These are phyloP conservation scores for Petroica traversi DNA, from an alignment of 2,113 vertebrate genomes.

Conservation along the genomic window DNA sequence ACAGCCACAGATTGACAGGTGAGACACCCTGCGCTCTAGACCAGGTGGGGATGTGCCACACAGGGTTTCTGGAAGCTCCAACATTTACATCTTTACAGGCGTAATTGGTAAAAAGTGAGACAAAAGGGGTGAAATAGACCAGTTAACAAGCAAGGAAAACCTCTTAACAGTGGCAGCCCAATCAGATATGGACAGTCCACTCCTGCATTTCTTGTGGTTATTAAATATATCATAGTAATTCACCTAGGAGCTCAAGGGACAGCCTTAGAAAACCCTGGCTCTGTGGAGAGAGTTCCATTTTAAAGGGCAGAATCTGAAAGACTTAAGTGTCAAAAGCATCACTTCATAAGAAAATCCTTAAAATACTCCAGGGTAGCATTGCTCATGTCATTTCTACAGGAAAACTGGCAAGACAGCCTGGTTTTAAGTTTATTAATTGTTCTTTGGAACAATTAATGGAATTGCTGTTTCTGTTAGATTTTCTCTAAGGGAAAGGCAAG, in stretches of 20 bases:
- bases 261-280: background rate
- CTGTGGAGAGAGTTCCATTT: background rate
- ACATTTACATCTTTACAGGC: background rate
- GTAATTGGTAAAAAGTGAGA: background rate
- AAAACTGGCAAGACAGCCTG: background rate
- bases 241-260: background rate
- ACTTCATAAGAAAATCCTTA: background rate
- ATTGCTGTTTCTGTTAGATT: background rate
- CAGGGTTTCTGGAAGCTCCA: background rate
- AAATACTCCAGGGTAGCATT: background rate
- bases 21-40: rapidly evolving
- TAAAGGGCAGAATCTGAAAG: background rate
- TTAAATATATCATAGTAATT: background rate
- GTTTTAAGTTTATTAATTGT: background rate
- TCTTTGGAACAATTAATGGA: background rate
- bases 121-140: background rate
- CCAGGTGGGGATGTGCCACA: no score
- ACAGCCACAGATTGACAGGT: no score
- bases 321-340: background rate
- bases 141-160: background rate
- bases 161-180: background rate
- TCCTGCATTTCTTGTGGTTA: background rate
- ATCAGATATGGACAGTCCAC: background rate
- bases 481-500: background rate
- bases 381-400: background rate